Conservation (phyloP, 2,888 invertebrate species). For the Meiosimyza platycephala region DNA sequence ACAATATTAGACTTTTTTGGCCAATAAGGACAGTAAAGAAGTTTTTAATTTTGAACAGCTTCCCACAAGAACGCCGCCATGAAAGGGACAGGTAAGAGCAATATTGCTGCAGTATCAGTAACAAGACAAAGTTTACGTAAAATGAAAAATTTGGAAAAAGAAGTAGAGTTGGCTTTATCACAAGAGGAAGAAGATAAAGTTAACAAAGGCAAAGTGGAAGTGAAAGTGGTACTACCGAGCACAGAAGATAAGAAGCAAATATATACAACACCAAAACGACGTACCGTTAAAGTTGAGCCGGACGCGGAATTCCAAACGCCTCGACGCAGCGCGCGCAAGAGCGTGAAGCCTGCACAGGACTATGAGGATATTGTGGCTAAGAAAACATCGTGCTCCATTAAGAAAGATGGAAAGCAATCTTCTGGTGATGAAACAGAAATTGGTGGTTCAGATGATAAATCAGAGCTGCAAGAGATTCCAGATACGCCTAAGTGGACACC, state of each 20-base stretch:
- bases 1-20: no score
- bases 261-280: background rate
- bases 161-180: conserved; percentile 40
- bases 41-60: background rate
- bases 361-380: conserved; percentile 57
- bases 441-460: background rate
- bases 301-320: conserved; percentile 51
- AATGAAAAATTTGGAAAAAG: conserved; percentile 41
- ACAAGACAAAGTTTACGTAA: background rate
- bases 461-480: background rate
- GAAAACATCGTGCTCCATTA: conserved; percentile 31
- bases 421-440: background rate
- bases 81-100: background rate
- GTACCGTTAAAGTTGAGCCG: background rate
- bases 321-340: conserved; percentile 59
- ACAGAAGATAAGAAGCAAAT: background rate
- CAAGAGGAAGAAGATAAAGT: conserved; percentile 40
- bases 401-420: background rate
- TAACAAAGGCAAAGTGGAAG: background rate
- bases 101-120: background rate
- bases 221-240: conserved; percentile 25
- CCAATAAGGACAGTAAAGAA: no score
- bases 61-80: background rate
- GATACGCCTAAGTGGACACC: conserved; percentile 51
- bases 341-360: conserved; percentile 58